A percentile compares a stretch with the other conserved stretches of the same genome.
phyloP scores from a whole-genome alignment of 1,140 invertebrate species.

The Hyposmocoma kahamanoa region DNA sequence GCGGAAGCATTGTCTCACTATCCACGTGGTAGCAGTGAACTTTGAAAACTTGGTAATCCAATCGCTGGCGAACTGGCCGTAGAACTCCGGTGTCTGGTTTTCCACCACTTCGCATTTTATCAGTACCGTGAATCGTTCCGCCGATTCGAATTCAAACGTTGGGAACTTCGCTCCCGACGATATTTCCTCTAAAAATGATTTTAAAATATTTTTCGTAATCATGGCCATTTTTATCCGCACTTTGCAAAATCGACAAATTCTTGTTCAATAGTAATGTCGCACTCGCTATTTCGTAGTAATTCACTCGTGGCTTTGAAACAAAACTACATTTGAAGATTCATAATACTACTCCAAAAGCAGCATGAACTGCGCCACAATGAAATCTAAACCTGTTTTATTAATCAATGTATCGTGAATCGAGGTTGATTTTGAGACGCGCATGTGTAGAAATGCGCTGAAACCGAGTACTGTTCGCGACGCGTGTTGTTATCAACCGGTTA shows the following conservation, averaged over 20 bases:
- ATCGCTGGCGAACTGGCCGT: constrained; percentile 9
- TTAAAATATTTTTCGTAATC: constrained; percentile 16
- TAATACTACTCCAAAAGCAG: too few relatives aligned
- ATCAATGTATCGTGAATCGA: too few relatives aligned
- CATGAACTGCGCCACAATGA: too few relatives aligned
- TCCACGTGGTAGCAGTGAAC: constrained; percentile 25
- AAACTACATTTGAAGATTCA: too few relatives aligned
- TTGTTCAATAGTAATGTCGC: too few relatives aligned
- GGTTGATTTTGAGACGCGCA: neutral
- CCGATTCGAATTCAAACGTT: constrained; percentile 15
- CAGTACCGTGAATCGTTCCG: constrained; percentile 14
- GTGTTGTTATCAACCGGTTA: neutral
- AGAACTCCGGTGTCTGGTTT: constrained; percentile 4
- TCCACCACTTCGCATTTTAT: constrained; percentile 16
- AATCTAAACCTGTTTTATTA: too few relatives aligned
- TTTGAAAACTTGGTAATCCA: constrained; percentile 22
- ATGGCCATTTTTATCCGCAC: too few relatives aligned
- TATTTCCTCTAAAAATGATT: constrained; percentile 15
- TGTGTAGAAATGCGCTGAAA: constrained; percentile 6
- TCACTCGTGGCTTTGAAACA: too few relatives aligned
- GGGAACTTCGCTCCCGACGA: constrained; percentile 13
- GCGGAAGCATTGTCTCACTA: constrained; percentile 8
- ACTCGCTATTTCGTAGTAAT: too few relatives aligned
- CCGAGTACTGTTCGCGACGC: constrained; percentile 10
- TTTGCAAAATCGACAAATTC: too few relatives aligned